Base-by-base conservation (phyloP, 2,113 vertebrate species). In the Eolophus roseicapilla region DNA sequence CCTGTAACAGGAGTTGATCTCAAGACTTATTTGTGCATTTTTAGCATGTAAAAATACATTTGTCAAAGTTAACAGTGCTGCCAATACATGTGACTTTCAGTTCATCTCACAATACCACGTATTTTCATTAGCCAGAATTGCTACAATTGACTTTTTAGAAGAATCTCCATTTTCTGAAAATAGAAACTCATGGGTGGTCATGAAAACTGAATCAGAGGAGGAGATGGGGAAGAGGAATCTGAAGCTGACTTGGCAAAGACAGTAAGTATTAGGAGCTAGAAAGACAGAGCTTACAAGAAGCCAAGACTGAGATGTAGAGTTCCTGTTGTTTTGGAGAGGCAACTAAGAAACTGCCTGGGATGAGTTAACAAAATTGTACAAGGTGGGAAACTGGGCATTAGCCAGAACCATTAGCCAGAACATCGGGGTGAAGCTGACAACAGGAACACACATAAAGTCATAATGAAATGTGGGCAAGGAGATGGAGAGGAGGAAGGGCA, bases 101-200 rank as follows among this genome's bases (percentile, higher is more conserved):
- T 78, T 82, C 50, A 44, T 52, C 62, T 84, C 4, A 1, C 35
- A 86, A 16, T 81, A 84, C 14, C 0, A 5, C 64, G 47, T 46
- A 43, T 46, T 93, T 90, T 88, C 3, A 1, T 75, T 84, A 86
- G 69, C 39, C 52, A 82, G 77, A 55, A 82, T 64, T 71, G 55
- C 65, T 92, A 47, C 73, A 71, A 25, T 17, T 52, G 76, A 71
- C 86, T 93, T 80, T 49, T 57, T 35, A 70, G 60, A 50, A 92
- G 68, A 90, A 88, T 80, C 49, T 90, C 52, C 11, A 24, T 92
- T 74, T 88, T 82, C 82, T 94, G 82, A 92, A 95, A 92, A 95
- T 50, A 94, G 82, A 83, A 94, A 77, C 49, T 83, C 90, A 90
- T 41, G 79, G 18, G 27, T 92, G n/a, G 41, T 79, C 37, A 60